These are phyloP conservation scores for Arremon brunneinucha DNA, from an alignment of 2,797 vertebrate species.

Conservation along the genomic window DNA sequence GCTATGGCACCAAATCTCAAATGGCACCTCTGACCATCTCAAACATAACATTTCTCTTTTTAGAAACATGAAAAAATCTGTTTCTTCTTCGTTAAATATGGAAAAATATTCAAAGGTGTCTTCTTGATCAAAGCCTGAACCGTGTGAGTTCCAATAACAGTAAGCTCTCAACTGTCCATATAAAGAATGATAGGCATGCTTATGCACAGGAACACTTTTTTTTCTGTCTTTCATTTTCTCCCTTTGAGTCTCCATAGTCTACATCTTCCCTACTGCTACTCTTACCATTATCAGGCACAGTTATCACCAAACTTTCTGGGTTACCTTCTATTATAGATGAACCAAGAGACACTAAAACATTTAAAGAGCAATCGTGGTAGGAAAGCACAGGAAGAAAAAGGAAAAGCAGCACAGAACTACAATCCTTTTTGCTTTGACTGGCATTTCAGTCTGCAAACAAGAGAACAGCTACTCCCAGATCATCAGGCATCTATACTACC, in stretches of 20 bases:
- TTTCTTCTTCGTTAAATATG: neutral
- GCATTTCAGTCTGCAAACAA: neutral
- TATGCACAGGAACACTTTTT: neutral
- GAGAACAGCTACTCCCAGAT: neutral
- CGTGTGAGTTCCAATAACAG: neutral
- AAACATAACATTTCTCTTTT: neutral
- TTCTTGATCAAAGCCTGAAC: neutral
- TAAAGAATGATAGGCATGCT: neutral
- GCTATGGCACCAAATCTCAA: neutral
- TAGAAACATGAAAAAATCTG: neutral
- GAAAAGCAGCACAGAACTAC: neutral
- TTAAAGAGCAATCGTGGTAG: neutral
- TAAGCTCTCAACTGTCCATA: neutral
- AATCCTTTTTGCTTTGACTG: neutral
- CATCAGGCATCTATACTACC: neutral
- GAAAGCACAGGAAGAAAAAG: neutral
- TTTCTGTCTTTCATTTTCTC: neutral
- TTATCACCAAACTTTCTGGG: neutral
- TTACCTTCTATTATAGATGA: neutral
- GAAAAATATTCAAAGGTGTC: neutral
- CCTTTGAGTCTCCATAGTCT: neutral
- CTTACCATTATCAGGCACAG: neutral
- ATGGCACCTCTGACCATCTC: neutral
- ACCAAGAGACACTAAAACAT: neutral
- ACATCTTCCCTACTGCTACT: neutral